Evolutionary conservation across 2,888 invertebrate species (phyloP), one percentile per base, ranked within the genome.

Genomic region (Cephus pygmeus): DNA sequence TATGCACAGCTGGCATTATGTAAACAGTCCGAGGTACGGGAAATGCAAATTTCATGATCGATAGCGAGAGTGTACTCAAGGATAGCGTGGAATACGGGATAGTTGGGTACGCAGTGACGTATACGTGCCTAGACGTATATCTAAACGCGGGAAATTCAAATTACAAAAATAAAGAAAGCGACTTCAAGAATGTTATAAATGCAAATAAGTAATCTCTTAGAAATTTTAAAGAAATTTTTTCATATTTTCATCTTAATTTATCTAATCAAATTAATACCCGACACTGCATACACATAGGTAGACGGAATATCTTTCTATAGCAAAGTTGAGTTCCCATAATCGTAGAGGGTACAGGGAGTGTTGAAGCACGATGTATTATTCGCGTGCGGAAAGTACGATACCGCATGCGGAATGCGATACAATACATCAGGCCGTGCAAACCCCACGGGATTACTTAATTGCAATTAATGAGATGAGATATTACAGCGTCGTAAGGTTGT

Each of bases 401-500:
- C 79, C 79, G 79, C 81, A 76, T 76, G 79, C 33, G 80, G 80
- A 81, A 82, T 74, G 73, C 83, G 84, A 84, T 87, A 83, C 87
- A 85, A 85, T 85, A 86, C 81, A 84, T 87, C 83, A 83, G 83
- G 76, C 80, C 80, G 79, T 78, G 81, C 77, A 76, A 79, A 83
- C 79, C 80, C 83, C 83, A 82, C 81, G 82, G 84, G 88, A 89
- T 90, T 88, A 88, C 89, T 90, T 91, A 91, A 91, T 91, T 91
- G 90, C 90, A 91, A 91, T 91, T 91, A 91, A 91, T 90, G 91
- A 90, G 90, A 83, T 86, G 86, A 90, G 89, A 90, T 90, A 91
- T 88, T 88, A 87, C 87, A 81, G 85, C 81, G 85, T 85, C 85
- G 87, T 82, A 83, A 85, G 89, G 86, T 88, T 86, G 84, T 80